Percentiles rank a stretch among this genome's conserved stretches.
Evolutionary conservation across 1,140 invertebrate species (phyloP).

Genomic region (Amphibalanus amphitrite): DNA sequence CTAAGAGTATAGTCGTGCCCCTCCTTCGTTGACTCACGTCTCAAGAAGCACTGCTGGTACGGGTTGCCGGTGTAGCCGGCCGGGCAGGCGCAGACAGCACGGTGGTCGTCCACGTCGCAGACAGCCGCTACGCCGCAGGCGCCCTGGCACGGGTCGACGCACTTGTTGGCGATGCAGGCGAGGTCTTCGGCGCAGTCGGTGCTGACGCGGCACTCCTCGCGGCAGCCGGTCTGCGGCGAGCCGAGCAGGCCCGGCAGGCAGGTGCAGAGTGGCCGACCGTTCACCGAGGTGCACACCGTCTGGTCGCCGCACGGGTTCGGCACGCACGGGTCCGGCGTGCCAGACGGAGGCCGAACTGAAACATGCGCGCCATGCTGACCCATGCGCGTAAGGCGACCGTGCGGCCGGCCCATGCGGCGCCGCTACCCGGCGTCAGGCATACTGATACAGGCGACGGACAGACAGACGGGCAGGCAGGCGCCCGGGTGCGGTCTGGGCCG

Average conservation of each 20-base stretch:
- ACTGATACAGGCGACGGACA: no score
- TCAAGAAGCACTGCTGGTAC: conserved; percentile 44
- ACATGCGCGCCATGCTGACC: background rate
- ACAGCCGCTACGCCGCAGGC: conserved; percentile 53
- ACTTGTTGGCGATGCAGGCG: conserved; percentile 45
- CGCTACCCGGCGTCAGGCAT: no score
- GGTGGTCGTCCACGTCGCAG: conserved; percentile 55
- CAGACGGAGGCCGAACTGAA: background rate
- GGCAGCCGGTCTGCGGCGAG: conserved; percentile 21
- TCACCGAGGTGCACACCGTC: conserved; percentile 42
- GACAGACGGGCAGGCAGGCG: background rate
- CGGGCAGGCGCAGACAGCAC: conserved; percentile 23
- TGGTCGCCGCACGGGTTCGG: conserved; percentile 53
- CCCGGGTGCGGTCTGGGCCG: background rate
- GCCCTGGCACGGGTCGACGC: conserved; percentile 57
- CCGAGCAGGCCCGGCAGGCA: conserved; percentile 24
- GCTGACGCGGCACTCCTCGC: conserved; percentile 28
- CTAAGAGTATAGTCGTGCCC: no score
- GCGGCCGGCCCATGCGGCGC: background rate
- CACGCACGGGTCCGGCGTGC: conserved; percentile 29
- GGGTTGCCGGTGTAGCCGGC: conserved; percentile 62
- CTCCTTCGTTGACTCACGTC: conserved; percentile 1
- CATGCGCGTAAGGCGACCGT: background rate
- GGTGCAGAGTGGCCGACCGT: conserved; percentile 36
- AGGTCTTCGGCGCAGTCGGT: conserved; percentile 48